These are phyloP conservation scores for Drosophila austrosaltans DNA, from an alignment of 2,888 invertebrate species.

Conservation along the genomic window DNA sequence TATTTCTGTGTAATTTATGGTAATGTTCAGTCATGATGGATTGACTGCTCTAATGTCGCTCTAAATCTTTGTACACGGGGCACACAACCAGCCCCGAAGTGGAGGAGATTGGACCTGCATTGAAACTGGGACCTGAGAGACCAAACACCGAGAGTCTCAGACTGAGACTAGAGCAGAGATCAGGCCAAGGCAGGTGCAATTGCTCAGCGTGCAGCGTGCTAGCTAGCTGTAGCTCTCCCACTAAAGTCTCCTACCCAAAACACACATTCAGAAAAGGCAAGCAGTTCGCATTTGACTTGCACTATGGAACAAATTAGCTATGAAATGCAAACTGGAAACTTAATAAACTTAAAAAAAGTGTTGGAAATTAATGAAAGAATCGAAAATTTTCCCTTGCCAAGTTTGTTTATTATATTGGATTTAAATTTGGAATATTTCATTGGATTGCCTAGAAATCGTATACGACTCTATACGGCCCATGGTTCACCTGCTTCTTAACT, in stretches of 20 bases:
- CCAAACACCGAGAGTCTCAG: slow-evolving; percentile 31
- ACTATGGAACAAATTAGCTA: slow-evolving; percentile 47
- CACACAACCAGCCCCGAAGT: slow-evolving; percentile 42
- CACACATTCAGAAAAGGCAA: slow-evolving; percentile 13
- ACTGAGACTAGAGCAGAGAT: slow-evolving; percentile 33
- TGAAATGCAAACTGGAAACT: neutral
- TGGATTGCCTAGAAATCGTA: neutral
- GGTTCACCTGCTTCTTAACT: slow-evolving; percentile 60
- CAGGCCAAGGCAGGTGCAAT: slow-evolving; percentile 70
- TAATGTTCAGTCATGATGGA: slow-evolving; percentile 84
- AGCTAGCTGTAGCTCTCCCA: slow-evolving; percentile 73
- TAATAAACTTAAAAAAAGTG: neutral
- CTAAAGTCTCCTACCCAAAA: slow-evolving; percentile 56
- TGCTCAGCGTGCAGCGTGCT: slow-evolving; percentile 55
- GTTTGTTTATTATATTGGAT: too few relatives aligned
- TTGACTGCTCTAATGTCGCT: slow-evolving; percentile 84
- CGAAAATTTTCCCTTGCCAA: neutral
- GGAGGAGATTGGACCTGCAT: slow-evolving; percentile 30
- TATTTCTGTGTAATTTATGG: slow-evolving; percentile 84
- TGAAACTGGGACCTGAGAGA: slow-evolving; percentile 22
- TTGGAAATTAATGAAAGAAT: neutral
- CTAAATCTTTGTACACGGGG: slow-evolving; percentile 82
- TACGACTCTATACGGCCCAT: slow-evolving; percentile 30
- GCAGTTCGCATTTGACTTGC: slow-evolving; percentile 34
- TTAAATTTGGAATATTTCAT: neutral